Evolutionary conservation across 2,797 vertebrate genomes (phyloP).

Genomic region (Furcifer pardalis): DNA sequence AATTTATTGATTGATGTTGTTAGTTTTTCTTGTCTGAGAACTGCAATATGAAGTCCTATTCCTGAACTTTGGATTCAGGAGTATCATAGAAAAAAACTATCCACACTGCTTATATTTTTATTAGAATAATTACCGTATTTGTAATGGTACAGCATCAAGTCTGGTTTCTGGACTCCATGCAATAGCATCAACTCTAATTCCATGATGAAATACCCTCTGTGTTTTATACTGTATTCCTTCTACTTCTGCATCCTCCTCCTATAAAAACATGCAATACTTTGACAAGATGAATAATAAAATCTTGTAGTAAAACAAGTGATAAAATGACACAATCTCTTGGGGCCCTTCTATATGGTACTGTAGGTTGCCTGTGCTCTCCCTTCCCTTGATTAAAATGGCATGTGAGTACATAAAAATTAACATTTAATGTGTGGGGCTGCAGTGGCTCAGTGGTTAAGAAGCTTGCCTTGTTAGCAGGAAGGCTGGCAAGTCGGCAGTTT

Average conservation of each 20-base stretch:
- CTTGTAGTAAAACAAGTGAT: not conserved
- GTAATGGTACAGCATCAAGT: conserved; percentile 84
- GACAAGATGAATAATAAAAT: not conserved
- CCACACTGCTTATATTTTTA: not conserved
- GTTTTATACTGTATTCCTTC: conserved; percentile 89
- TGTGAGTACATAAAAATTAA: not conserved
- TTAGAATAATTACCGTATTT: conserved; percentile 82
- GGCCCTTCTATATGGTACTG: not conserved
- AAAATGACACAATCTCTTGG: not conserved
- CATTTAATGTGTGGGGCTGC: too few relatives aligned
- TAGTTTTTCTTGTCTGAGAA: not conserved
- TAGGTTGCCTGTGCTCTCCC: not conserved
- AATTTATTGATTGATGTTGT: too few relatives aligned
- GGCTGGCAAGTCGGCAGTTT: too few relatives aligned
- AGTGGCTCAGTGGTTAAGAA: too few relatives aligned
- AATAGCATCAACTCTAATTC: conserved; percentile 86
- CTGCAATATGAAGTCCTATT: not conserved
- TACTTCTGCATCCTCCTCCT: conserved; percentile 92
- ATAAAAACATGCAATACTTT: conserved; percentile 38
- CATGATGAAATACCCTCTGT: conserved; percentile 87
- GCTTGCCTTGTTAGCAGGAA: too few relatives aligned
- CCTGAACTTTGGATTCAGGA: not conserved
- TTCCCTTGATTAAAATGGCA: not conserved
- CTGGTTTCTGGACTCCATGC: conserved; percentile 95
- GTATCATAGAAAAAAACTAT: not conserved